Percentiles rank a stretch among this genome's conserved stretches.
These are phyloP conservation scores for Tiliacea citrago DNA, from an alignment of 2,888 invertebrate species.

Conservation along the genomic window DNA sequence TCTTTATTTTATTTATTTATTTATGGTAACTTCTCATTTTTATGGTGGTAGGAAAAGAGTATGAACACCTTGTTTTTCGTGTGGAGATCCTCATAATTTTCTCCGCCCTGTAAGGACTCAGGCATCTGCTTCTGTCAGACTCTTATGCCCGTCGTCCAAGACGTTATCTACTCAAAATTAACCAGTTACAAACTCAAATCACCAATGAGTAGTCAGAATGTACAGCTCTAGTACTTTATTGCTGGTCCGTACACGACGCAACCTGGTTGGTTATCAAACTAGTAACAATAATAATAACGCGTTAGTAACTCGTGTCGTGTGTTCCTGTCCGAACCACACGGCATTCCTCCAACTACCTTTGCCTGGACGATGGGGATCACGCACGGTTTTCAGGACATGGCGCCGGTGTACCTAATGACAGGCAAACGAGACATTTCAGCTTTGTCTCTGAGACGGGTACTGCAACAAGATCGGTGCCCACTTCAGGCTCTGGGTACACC, in stretches of 20 bases:
- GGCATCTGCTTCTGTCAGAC: no score
- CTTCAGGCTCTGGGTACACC: not conserved
- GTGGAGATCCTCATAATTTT: not conserved
- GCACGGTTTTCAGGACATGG: not conserved
- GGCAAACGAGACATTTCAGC: not conserved
- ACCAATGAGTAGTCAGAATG: not conserved
- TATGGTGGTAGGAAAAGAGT: not conserved
- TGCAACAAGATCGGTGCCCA: not conserved
- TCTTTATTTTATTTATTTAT: not conserved
- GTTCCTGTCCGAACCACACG: not conserved
- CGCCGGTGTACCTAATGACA: not conserved
- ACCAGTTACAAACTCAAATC: not conserved
- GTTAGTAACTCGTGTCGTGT: not conserved
- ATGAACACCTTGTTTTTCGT: not conserved
- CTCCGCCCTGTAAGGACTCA: not conserved
- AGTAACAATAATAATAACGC: not conserved
- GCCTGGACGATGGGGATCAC: no score
- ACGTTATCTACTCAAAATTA: no score
- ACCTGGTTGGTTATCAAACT: not conserved
- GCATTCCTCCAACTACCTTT: not conserved
- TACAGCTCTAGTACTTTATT: not conserved
- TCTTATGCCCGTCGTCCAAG: not conserved
- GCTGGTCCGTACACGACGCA: not conserved
- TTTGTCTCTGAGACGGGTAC: not conserved
- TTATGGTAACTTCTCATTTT: not conserved